Percentiles rank a stretch among this genome's conserved stretches.
phyloP scores from a whole-genome alignment of 2,888 invertebrate species.

The Pomacea canaliculata region DNA sequence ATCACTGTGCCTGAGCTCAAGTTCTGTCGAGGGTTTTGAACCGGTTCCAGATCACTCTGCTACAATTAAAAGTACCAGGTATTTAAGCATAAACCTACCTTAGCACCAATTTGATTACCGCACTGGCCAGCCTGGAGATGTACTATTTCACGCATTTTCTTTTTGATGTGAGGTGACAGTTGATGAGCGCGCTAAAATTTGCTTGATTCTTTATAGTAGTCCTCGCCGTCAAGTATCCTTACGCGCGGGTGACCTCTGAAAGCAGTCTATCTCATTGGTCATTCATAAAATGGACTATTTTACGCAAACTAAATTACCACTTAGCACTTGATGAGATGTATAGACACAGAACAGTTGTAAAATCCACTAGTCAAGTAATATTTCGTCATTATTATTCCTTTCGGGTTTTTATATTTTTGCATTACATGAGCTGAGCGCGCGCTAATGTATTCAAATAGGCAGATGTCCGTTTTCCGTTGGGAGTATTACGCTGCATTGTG shows the following conservation, averaged over 20 bases:
- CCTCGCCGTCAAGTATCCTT: slow-evolving; percentile 5
- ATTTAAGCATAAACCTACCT: slow-evolving; percentile 34
- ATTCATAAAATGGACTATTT: slow-evolving; percentile 4
- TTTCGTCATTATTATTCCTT: background rate
- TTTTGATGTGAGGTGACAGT: slow-evolving; percentile 17
- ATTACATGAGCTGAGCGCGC: too few relatives aligned
- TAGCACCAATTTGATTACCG: slow-evolving; percentile 59
- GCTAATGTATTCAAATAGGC: too few relatives aligned
- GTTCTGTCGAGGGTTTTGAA: too few relatives aligned
- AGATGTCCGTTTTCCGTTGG: slow-evolving; percentile 1
- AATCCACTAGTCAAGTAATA: background rate
- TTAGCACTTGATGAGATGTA: background rate
- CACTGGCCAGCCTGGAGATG: slow-evolving; percentile 60
- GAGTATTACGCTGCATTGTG: background rate
- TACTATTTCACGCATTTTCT: slow-evolving; percentile 45
- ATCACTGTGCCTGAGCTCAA: too few relatives aligned
- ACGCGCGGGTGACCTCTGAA: slow-evolving; percentile 18
- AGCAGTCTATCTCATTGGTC: slow-evolving; percentile 16
- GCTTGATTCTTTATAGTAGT: background rate
- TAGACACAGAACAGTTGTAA: background rate
- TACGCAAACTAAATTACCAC: background rate
- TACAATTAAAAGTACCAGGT: too few relatives aligned
- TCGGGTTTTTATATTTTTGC: too few relatives aligned
- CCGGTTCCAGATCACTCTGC: too few relatives aligned
- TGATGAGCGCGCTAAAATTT: background rate